Evolutionary conservation across 2,797 vertebrate genomes (phyloP), one percentile per base, ranked within the genome.

Genomic region (Apogon hyalosoma): DNA sequence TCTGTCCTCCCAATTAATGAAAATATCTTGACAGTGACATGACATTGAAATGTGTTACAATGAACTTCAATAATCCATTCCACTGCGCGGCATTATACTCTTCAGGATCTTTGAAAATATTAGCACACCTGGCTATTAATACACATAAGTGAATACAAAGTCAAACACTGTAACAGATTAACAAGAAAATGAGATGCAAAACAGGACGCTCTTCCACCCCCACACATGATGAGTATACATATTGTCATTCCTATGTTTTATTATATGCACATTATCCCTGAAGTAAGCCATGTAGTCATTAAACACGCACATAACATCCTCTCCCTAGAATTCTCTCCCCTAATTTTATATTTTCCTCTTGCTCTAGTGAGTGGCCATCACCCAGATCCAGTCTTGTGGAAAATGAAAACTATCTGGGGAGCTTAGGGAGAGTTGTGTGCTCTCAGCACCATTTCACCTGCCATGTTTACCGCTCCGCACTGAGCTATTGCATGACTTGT

Each of bases 351-450:
- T 71, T 77, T 78, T 58, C 51, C 62, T 28, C 48, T 69, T 78
- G 28, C 59, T 57, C 43, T 62, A 38, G 50, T 3, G 14, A 83
- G 59, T 53, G 69, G 69, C 76, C 80, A 78, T 91, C 77, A 83
- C 71, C 71, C 51, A 24, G 57, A 82, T 72, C 70, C 78, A 84
- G 60, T 85, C 85, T 87, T 64, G 85, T 72, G 75, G 86, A 88
- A 90, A 92, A 91, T 90, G 69, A 83, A 84, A 88, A 88, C 80
- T 64, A 82, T 84, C 61, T 84, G 6, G 33, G 76, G 72, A 71
- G 77, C 71, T 81, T 47, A 14, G 73, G 43, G 61, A 73, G 64
- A 77, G 77, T 24, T 51, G 61, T 46, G 51, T 67, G 79, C 74
- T 82, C 68, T 69, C 63, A 84, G 75, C 73, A 31, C 67, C 69